Conservation (phyloP, 2,113 vertebrate species). For the Pelvicachromis taeniatus region DNA sequence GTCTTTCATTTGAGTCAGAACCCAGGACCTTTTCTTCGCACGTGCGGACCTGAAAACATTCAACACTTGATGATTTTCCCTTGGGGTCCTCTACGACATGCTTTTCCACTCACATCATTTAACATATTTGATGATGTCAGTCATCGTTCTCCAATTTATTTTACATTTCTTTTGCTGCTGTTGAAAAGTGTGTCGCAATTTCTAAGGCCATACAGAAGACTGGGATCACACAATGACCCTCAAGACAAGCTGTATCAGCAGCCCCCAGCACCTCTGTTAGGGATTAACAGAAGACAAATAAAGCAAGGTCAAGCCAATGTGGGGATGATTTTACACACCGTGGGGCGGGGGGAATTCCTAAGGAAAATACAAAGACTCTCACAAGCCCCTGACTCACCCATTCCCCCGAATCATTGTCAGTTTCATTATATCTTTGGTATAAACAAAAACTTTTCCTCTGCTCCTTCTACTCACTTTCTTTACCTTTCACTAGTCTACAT, state of each 20-base stretch:
- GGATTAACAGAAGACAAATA: neutral
- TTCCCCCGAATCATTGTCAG: constrained; percentile 16
- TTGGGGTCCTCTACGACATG: constrained; percentile 18
- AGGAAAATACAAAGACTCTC: neutral
- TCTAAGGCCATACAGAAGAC: constrained; percentile 12
- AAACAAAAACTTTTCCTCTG: constrained; percentile 43
- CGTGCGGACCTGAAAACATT: constrained; percentile 61
- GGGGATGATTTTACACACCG: constrained; percentile 34
- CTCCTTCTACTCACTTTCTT: constrained; percentile 59
- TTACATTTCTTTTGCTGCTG: neutral
- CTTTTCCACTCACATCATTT: constrained; percentile 45
- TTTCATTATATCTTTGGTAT: constrained; percentile 51
- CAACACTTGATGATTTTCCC: constrained; percentile 31
- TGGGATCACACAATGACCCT: constrained; percentile 17
- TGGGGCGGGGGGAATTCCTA: constrained; percentile 23
- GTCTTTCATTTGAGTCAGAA: constrained; percentile 61
- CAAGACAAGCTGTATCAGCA: constrained; percentile 50
- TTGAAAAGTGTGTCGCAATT: constrained; percentile 19
- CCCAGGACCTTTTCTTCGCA: constrained; percentile 70
- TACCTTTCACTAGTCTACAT: constrained; percentile 56
- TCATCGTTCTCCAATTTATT: constrained; percentile 8
- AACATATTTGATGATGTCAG: constrained; percentile 42
- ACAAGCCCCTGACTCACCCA: neutral
- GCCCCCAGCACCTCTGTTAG: constrained; percentile 28
- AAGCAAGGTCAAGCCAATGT: constrained; percentile 18